phyloP scores from a whole-genome alignment of 1,140 invertebrate genomes.

The Drosophila bipectinata region DNA sequence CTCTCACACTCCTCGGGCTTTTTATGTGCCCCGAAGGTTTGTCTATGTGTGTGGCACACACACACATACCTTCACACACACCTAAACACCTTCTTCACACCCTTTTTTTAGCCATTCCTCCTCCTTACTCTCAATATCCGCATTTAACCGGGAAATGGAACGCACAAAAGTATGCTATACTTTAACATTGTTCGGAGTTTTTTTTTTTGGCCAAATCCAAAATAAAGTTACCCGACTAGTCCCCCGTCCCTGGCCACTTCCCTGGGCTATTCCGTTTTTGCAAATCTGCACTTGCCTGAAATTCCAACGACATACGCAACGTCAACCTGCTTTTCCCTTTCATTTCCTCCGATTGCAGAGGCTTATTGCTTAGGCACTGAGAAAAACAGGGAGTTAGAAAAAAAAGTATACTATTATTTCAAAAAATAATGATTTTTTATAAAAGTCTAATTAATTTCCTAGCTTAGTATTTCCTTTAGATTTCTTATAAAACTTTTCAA shows the following conservation, averaged over 20 bases:
- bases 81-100: not conserved
- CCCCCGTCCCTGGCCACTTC: no score
- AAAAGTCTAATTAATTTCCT: no score
- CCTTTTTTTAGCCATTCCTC: not conserved
- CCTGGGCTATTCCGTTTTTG: conserved; percentile 1
- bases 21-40: conserved; percentile 53
- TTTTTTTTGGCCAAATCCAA: conserved; percentile 23
- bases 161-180: conserved; percentile 51
- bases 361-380: not conserved
- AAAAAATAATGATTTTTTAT: no score
- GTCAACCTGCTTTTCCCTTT: not conserved
- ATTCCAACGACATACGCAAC: not conserved
- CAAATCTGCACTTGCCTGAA: not conserved
- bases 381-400: not conserved
- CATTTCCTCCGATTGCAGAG: not conserved
- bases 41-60: conserved; percentile 12
- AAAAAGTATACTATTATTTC: no score
- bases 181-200: conserved; percentile 36
- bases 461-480: no score
- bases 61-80: not conserved
- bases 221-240: not conserved
- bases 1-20: conserved; percentile 1
- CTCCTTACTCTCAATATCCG: not conserved
- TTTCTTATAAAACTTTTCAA: not conserved
- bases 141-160: conserved; percentile 40